These are phyloP conservation scores for Tetramorium simillimum DNA, from an alignment of 1,140 invertebrate genomes.

Conservation along the genomic window DNA sequence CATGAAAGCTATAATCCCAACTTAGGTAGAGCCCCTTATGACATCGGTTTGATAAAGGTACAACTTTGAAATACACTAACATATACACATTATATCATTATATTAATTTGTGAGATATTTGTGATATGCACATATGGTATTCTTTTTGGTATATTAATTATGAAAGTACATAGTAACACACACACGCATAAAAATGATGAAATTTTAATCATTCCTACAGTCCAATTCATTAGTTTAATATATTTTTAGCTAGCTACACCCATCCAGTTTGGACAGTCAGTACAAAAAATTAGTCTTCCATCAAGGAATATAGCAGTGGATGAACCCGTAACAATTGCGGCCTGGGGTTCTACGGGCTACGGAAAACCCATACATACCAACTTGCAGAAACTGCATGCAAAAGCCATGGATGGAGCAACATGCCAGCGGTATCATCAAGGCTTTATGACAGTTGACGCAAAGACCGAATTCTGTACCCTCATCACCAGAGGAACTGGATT, in stretches of 20 bases:
- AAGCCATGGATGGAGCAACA: no score
- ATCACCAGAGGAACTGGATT: neutral
- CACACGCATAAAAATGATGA: neutral
- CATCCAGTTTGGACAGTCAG: neutral
- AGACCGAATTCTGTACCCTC: constrained; percentile 12
- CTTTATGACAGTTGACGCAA: accelerated
- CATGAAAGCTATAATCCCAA: neutral
- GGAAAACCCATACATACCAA: neutral
- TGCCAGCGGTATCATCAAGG: neutral
- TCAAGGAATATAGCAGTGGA: neutral
- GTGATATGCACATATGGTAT: neutral
- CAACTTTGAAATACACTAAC: neutral
- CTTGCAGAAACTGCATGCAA: neutral
- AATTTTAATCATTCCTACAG: neutral
- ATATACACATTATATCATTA: neutral
- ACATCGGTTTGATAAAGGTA: constrained; percentile 36
- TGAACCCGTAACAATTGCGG: neutral
- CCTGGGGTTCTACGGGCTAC: constrained; percentile 20
- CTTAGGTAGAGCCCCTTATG: neutral
- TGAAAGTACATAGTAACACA: neutral
- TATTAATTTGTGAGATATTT: neutral
- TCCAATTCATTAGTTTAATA: neutral
- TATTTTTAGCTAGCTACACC: neutral
- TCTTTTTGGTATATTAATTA: neutral
- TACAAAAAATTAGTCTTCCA: neutral